Percentiles rank a stretch among this genome's conserved stretches.
Evolutionary conservation across 2,113 vertebrate genomes (phyloP).

Genomic region (Casuarius casuarius): DNA sequence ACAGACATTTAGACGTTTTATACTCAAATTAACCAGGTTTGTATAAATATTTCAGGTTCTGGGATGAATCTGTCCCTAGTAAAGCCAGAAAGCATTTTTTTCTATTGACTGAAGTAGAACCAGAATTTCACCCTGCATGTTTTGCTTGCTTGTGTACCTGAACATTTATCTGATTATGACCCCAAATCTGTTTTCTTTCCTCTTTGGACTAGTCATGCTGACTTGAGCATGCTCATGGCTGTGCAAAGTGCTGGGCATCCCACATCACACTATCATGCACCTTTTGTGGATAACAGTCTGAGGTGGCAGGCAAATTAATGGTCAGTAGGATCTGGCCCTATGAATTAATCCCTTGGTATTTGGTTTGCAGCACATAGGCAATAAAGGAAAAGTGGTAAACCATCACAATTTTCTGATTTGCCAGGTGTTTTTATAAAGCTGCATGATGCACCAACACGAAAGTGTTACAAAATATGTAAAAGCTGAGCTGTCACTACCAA

Average conservation of each 20-base stretch:
- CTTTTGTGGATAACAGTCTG: neutral
- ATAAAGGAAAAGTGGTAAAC: neutral
- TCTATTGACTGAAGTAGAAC: neutral
- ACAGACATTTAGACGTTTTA: conserved; percentile 57
- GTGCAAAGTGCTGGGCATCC: neutral
- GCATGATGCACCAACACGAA: neutral
- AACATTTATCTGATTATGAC: neutral
- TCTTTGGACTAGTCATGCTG: neutral
- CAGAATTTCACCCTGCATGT: neutral
- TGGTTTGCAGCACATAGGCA: neutral
- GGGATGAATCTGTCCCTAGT: neutral
- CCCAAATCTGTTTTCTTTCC: neutral
- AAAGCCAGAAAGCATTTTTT: conserved; percentile 31
- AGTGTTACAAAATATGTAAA: neutral
- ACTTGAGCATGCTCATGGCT: neutral
- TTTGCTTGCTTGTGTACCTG: neutral
- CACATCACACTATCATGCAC: neutral
- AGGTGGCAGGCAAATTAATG: neutral
- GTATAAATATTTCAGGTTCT: neutral
- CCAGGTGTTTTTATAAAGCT: neutral
- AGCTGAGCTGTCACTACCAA: neutral
- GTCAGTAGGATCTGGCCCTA: neutral
- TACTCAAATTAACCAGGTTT: conserved; percentile 42
- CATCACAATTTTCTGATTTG: neutral
- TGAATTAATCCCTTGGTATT: neutral